Base-by-base conservation (phyloP, 2,113 vertebrate species). In the Thunnus maccoyii region DNA sequence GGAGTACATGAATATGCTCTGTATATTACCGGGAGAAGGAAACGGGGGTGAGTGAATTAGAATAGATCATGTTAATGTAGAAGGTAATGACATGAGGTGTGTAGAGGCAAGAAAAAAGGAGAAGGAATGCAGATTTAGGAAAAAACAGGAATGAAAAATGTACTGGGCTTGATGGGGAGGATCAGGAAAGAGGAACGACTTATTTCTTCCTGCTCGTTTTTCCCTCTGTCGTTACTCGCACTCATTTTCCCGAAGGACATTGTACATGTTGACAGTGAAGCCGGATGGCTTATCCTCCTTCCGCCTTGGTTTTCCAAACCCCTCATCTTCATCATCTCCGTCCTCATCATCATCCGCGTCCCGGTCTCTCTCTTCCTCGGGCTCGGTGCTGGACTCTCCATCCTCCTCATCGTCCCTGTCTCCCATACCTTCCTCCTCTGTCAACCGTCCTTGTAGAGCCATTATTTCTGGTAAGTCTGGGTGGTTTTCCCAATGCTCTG, bases 301-400 rank as follows among this genome's bases (percentile, higher is more conserved):
- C 78, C 4, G 76, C 62, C 47, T 86, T 3, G 78, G 80, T 62
- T 69, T 61, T 48, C 66, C 71, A 3, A 82, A 76, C 27, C 91
- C 91, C 5, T 94, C 93, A 0, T 95, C 93, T 72, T 97, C 96
- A 52, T 97, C 97, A 1, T 96, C 94, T 15, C 93, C 96, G 20
- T 96, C 96, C 12, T 95, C 97, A n/a, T 97, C 97, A 30, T 96
- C 96, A 14, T 97, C 97, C 0, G 96, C 96, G 44, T 97, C 97
- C 1, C 96, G 88, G 83, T 97, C 96, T 84, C 92, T 88, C 83
- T 97, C 97, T 27, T 97, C 96, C 84, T 97, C 96, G 46, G 96
- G 95, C 86, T 97, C 97, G 0, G 95, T 96, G 87, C 95, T 97
- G 15, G 96, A 97, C 80, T 96, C 96, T 5, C 94, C 96, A 0